Evolutionary conservation across 2,797 vertebrate genomes (phyloP), one percentile per base, ranked within the genome.

Genomic region (Chanos chanos): DNA sequence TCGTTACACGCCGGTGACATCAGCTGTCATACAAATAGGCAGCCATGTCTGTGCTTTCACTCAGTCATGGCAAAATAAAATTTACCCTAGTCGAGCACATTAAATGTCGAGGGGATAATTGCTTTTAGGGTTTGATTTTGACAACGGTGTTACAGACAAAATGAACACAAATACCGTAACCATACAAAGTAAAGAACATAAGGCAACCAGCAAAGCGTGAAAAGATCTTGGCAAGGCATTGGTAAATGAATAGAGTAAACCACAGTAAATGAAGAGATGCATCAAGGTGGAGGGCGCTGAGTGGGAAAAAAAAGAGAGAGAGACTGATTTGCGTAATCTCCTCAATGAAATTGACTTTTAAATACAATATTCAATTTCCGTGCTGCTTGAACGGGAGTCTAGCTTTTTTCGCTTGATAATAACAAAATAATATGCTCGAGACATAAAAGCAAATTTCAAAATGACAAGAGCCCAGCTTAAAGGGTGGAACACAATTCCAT

Each of bases 341-440:
- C 81, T 89, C 75, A 79, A 77, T 77, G 76, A 89, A 90, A 89
- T 87, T 85, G 81, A 86, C 84, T 89, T 89, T 89, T 87, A 89
- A 89, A 88, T 84, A 83, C 82, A 86, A 88, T 85, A 88, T 90
- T 89, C 85, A 87, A 87, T 89, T 89, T 88, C 64, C 40, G 41
- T 74, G 76, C 76, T 79, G 74, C 63, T 75, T 73, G 53, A 75
- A 75, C 52, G 48, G 54, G 77, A 63, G 73, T 31, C 65, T 13
- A 48, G 74, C 79, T 81, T 82, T 82, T 81, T 81, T 79, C 55
- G 75, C 78, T 84, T 83, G 82, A 82, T 86, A 86, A 89, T 84
- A 87, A 88, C 86, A 87, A 86, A 85, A 87, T 85, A 85, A 89
- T 86, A 81, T 81, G 81, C 78, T 81, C 80, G 78, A 85, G 73